phyloP scores from a whole-genome alignment of 2,797 vertebrate genomes.

The Onychomys torridus region DNA sequence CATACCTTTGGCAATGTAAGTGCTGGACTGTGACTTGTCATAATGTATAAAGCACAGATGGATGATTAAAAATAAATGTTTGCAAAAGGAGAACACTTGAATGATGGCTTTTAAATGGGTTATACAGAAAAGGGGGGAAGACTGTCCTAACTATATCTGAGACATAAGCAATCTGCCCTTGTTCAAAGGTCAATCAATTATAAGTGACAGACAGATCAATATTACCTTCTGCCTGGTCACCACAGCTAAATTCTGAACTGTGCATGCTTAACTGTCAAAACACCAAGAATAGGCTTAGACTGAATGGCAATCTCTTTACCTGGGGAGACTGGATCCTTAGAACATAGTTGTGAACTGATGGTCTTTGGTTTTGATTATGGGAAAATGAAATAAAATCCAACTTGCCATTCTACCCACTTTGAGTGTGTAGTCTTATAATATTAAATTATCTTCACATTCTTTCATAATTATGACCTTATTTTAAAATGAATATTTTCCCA shows the following conservation, averaged over 20 bases:
- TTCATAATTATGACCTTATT: not conserved
- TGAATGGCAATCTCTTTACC: not conserved
- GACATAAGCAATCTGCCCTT: slow-evolving; percentile 21
- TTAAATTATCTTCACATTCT: not conserved
- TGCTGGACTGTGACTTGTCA: not conserved
- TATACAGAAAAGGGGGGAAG: not conserved
- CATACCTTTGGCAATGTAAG: not conserved
- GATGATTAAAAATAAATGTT: slow-evolving; percentile 17
- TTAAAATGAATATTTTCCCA: not conserved
- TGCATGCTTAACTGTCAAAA: not conserved
- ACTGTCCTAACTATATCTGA: not conserved
- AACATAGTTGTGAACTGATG: not conserved
- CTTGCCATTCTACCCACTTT: not conserved
- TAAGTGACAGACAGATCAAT: not conserved
- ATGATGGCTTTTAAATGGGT: not conserved
- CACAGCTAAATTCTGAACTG: not conserved
- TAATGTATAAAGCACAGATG: not conserved
- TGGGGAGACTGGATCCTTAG: not conserved
- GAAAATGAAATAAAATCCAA: not conserved
- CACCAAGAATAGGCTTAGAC: not conserved
- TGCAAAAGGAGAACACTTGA: slow-evolving; percentile 25
- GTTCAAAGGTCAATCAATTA: slow-evolving; percentile 20
- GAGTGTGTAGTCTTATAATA: not conserved
- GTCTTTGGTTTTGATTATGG: not conserved
- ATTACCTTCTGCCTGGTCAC: not conserved